Base-by-base conservation (phyloP, 2,797 vertebrate species). In the Rhyacichthys aspro region DNA sequence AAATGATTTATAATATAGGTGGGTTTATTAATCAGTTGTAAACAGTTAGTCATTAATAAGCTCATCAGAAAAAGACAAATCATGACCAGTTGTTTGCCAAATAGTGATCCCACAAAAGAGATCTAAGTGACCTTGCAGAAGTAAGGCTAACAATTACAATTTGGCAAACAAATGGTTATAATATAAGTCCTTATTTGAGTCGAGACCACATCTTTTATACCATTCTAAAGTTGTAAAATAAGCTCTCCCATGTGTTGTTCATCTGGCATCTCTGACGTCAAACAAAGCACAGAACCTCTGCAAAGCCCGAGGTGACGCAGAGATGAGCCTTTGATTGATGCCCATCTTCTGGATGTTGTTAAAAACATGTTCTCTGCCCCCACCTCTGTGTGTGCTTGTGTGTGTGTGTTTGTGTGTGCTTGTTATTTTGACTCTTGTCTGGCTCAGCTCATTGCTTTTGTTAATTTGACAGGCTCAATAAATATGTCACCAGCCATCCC, bases 391-490 rank as follows among this genome's bases (percentile, higher is more conserved):
- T 2, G 23, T 28, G 23, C 1, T 3, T 28, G 23, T 2, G 23
- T 28, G 23, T 2, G 23, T 28, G 23, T 28, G 23, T 28, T 1
- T 28, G 23, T 55, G 44, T 68, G 18, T 43, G 66, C 54, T 63
- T 66, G 58, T 73, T 68, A 66, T 60, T 56, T 42, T 62, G 63
- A 57, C 52, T 70, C 70, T 43, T 74, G 74, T 70, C 59, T 57
- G 50, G 11, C 52, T 66, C 83, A 81, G 66, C 64, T 89, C 87
- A 83, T 74, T 85, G 85, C 76, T 58, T 83, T 76, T 67, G 81
- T 87, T 92, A 91, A 91, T 92, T 89, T 89, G 91, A 92, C 91
- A 92, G 79, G 78, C 81, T 86, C 84, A 87, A 89, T 84, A 84
- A 88, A 90, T 6, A 76, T 85, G 86, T 90, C 89, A 89, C 76